These are phyloP conservation scores for Gerris lacustris DNA, from an alignment of 2,888 invertebrate genomes.

Conservation along the genomic window DNA sequence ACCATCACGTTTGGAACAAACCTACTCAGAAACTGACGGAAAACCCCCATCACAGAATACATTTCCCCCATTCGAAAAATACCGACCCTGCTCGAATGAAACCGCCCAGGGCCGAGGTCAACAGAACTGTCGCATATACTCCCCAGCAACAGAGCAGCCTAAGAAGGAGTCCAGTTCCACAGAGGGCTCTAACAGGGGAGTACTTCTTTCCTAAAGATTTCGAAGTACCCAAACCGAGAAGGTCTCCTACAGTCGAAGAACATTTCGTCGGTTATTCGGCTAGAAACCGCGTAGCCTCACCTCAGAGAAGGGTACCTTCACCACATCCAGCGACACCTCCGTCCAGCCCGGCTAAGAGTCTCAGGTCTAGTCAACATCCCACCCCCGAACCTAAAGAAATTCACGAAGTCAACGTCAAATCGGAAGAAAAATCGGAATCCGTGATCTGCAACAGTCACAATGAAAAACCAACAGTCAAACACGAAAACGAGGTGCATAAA, in stretches of 20 bases:
- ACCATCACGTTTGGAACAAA: background rate
- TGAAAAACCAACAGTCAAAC: constrained; percentile 9
- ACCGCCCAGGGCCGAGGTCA: background rate
- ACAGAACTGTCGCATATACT: background rate
- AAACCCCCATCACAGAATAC: background rate
- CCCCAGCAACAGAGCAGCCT: background rate
- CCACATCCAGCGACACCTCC: background rate
- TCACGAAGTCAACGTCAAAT: background rate
- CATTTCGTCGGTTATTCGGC: background rate
- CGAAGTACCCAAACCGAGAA: background rate
- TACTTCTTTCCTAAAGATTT: constrained; percentile 4
- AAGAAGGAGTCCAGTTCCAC: background rate
- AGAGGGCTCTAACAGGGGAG: background rate
- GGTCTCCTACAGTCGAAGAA: background rate
- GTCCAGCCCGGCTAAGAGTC: background rate
- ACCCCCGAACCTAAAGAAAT: background rate
- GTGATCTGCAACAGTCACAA: background rate
- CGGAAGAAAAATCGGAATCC: constrained; percentile 28
- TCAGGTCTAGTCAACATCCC: background rate
- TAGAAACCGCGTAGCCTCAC: background rate
- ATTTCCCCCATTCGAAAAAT: background rate
- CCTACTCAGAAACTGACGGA: background rate
- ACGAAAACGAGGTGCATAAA: constrained; percentile 26
- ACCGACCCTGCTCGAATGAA: background rate
- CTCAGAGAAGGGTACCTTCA: background rate